Percentiles rank a stretch among this genome's conserved stretches.
Evolutionary conservation across 2,888 invertebrate genomes (phyloP).

Genomic region (Agrotis ipsilon): DNA sequence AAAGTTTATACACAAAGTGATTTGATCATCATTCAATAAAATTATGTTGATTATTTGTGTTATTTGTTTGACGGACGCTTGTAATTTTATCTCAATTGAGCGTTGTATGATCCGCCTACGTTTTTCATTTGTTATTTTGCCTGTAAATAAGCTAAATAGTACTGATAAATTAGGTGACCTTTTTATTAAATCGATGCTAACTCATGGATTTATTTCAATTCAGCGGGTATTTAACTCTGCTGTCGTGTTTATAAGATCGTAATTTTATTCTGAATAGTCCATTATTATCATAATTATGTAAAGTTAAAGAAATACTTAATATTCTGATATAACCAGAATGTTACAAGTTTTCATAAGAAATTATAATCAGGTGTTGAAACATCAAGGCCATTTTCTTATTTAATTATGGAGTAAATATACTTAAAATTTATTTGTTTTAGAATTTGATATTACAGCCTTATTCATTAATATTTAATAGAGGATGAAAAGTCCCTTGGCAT

Average conservation of each 20-base stretch:
- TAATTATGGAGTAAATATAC: background rate
- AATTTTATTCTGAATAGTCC: constrained; percentile 6
- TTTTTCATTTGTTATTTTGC: constrained; percentile 28
- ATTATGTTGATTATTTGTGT: constrained; percentile 56
- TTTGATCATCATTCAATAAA: constrained; percentile 40
- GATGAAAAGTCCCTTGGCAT: no score
- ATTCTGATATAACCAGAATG: background rate
- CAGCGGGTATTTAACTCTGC: background rate
- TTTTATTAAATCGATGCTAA: constrained; percentile 2
- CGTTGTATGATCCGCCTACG: constrained; percentile 48
- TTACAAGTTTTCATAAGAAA: background rate
- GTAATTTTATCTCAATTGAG: constrained; percentile 57
- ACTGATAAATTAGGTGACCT: constrained; percentile 43
- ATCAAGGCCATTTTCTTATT: background rate
- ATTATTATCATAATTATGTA: background rate
- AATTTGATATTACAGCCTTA: no score
- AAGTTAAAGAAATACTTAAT: background rate
- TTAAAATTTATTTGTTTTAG: background rate
- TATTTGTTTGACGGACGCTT: constrained; percentile 57
- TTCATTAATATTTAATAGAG: no score
- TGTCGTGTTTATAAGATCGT: background rate
- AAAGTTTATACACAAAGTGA: constrained; percentile 30
- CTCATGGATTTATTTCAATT: background rate
- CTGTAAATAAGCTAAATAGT: constrained; percentile 24
- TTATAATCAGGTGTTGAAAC: background rate